These are phyloP conservation scores for Hoplodrina blanda DNA, from an alignment of 2,888 invertebrate species.

Conservation along the genomic window DNA sequence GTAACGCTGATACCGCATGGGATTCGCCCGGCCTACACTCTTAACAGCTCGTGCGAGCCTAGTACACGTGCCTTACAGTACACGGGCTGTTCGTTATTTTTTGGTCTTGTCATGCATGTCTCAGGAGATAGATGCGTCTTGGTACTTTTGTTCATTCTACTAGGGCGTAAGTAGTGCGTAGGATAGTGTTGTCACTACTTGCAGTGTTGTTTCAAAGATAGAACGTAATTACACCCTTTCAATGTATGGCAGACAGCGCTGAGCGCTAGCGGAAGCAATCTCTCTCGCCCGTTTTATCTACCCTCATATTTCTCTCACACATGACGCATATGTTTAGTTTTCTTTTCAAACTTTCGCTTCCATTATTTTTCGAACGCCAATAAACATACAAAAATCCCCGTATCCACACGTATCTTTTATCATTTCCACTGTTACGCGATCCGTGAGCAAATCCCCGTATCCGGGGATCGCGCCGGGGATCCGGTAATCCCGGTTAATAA, in stretches of 20 bases:
- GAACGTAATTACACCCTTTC: constrained; percentile 59
- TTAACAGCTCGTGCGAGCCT: constrained; percentile 77
- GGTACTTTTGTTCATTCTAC: constrained; percentile 54
- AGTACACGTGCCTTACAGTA: constrained; percentile 67
- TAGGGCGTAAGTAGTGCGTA: constrained; percentile 51
- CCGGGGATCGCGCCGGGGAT: constrained; percentile 84
- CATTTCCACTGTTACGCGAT: constrained; percentile 87
- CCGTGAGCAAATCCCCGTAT: constrained; percentile 89
- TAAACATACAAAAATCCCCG: constrained; percentile 65
- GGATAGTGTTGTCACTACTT: constrained; percentile 39
- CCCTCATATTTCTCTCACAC: constrained; percentile 57
- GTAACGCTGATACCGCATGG: constrained; percentile 84
- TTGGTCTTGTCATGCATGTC: constrained; percentile 60
- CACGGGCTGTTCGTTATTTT: constrained; percentile 59
- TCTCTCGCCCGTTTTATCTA: constrained; percentile 50
- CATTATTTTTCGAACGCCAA: constrained; percentile 58
- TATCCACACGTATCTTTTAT: constrained; percentile 85
- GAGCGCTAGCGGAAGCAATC: constrained; percentile 54
- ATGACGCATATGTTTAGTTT: constrained; percentile 51
- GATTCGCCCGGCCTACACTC: constrained; percentile 76
- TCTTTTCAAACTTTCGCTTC: constrained; percentile 55
- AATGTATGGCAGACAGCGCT: constrained; percentile 53
- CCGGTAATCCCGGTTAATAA: constrained; percentile 90
- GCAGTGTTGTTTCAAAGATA: constrained; percentile 55
- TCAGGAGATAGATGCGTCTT: constrained; percentile 57